Percentiles rank a stretch among this genome's conserved stretches.
phyloP scores from a whole-genome alignment of 2,113 vertebrate species.

The Montifringilla adamsi region DNA sequence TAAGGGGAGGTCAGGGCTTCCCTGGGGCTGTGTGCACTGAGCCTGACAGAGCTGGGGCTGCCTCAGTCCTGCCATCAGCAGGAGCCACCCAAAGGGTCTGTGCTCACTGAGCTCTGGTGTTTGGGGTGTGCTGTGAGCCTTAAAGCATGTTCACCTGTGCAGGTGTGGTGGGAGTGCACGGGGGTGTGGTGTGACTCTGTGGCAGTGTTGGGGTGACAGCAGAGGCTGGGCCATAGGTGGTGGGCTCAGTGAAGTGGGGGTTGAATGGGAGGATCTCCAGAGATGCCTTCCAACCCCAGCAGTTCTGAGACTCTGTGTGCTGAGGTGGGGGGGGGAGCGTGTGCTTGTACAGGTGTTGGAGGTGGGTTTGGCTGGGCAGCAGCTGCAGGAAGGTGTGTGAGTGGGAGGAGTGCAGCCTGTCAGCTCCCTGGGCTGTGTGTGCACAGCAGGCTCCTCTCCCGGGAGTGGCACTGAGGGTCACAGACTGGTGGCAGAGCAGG shows the following conservation, averaged over 20 bases:
- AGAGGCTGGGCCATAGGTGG: neutral
- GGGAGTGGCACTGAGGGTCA: neutral
- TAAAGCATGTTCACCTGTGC: neutral
- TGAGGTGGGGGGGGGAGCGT: neutral
- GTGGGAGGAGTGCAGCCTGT: neutral
- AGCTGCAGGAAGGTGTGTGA: neutral
- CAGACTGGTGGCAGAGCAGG: neutral
- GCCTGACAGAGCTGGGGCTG: neutral
- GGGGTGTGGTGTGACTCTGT: neutral
- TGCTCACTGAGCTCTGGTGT: neutral
- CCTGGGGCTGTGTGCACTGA: neutral
- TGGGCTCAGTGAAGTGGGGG: neutral
- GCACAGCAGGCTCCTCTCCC: neutral
- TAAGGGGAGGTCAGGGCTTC: neutral
- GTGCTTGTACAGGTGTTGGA: neutral
- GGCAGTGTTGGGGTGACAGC: neutral
- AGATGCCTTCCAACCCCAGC: neutral
- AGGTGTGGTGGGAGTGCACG: fast-evolving
- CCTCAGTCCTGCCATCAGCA: neutral
- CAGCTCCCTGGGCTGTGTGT: fast-evolving
- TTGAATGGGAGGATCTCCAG: neutral
- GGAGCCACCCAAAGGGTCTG: neutral
- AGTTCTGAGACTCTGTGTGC: neutral
- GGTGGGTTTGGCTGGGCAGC: neutral
- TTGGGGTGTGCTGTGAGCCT: fast-evolving